Base-by-base conservation (phyloP, 2,113 vertebrate genomes). In the Cochlearius cochlearius region DNA sequence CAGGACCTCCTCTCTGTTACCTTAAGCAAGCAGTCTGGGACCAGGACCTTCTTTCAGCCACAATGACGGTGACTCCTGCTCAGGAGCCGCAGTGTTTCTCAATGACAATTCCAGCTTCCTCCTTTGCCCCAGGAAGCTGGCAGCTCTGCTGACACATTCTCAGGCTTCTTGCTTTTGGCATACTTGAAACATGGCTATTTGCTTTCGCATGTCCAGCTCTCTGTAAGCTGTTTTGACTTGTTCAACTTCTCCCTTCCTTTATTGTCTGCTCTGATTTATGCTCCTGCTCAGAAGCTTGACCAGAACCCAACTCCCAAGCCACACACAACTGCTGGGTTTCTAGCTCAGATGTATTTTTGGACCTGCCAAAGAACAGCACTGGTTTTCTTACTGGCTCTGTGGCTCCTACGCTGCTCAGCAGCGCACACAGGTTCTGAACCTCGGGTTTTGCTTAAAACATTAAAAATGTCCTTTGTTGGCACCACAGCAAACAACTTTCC, bases 121-220 rank as follows among this genome's bases (percentile, higher is more conserved):
- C n/a, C 25, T 67, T 93, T 80, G 59, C 60, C 38, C 56, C 79
- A 34, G 34, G 69, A 81, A 94, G 36, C 56, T 94, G 73, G 80
- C 64, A 84, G 79, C 73, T 74, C 53, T 84, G 56, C 86, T 91
- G 88, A 94, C 86, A 84, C 56, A 45, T 81, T 92, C 77, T 84
- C 80, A 91, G 49, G 66, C 79, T 91, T 85, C 91, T 93, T 90
- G 77, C 20, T 76, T 90, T 87, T 79, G 86, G 89, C 86, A 87
- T 58, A 53, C 77, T 85, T 73, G 67, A 94, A 89, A 94, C 50
- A 79, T 20, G 9, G 3, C 69, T 89, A 74, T 87, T 81, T 92
- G 94, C 26, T 92, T 92, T 94, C 2, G 0, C 27, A 59, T 19
- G 47, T 78, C 69, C 73, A 32, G 64, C 29, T 81, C 32, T 85